A percentile compares a stretch with the other conserved stretches of the same genome.
These are phyloP conservation scores for Protula sp. DNA, from an alignment of 2,888 invertebrate species.

Conservation along the genomic window DNA sequence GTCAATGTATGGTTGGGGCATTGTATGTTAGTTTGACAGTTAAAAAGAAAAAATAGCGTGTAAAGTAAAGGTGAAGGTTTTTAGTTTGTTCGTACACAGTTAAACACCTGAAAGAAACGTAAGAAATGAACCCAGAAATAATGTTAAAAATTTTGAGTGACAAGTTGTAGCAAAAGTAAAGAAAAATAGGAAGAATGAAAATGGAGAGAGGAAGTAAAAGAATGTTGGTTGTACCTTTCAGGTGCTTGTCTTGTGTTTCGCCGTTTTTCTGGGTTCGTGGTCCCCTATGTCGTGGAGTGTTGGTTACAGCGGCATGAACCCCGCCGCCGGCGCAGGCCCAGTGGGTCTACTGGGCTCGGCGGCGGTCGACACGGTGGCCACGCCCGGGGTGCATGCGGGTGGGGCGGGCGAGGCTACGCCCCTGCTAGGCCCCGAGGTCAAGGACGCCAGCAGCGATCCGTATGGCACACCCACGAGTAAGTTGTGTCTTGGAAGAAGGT, in stretches of 20 bases:
- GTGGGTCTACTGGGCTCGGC: neutral
- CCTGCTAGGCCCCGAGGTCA: conserved; percentile 11
- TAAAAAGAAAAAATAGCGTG: too few relatives aligned
- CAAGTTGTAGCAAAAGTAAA: too few relatives aligned
- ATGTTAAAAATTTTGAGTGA: too few relatives aligned
- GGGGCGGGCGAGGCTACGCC: neutral
- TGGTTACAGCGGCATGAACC: conserved; percentile 12
- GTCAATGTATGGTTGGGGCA: too few relatives aligned
- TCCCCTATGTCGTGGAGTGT: conserved; percentile 29
- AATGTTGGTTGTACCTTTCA: conserved; percentile 10
- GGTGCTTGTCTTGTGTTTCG: conserved; percentile 27
- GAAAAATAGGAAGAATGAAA: too few relatives aligned
- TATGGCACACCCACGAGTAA: conserved; percentile 14
- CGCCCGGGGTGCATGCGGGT: neutral
- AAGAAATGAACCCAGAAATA: too few relatives aligned
- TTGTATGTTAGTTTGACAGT: too few relatives aligned
- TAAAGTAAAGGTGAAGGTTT: too few relatives aligned
- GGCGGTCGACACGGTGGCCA: neutral
- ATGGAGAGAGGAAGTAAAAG: too few relatives aligned
- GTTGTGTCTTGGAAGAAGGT: too few relatives aligned
- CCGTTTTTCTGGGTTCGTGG: conserved; percentile 51
- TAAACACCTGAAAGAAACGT: too few relatives aligned
- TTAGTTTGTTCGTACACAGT: too few relatives aligned
- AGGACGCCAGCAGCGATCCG: conserved; percentile 10
- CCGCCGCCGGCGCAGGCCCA: neutral